Evolutionary conservation across 2,113 vertebrate species (phyloP).

Genomic region (Periophthalmus modestus): DNA sequence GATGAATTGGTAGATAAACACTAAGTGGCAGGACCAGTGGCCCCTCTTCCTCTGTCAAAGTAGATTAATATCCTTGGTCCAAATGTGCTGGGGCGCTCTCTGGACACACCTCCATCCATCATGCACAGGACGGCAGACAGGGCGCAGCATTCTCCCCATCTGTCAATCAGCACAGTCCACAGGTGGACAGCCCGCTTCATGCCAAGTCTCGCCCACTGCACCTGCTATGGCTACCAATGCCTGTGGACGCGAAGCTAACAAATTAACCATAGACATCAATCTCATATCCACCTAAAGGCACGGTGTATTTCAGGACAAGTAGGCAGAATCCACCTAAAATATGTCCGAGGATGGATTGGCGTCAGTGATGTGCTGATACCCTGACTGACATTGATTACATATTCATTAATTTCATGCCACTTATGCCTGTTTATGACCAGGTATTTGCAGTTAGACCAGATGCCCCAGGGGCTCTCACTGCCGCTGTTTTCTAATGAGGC

Average conservation of each 20-base stretch:
- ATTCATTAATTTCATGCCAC: background rate
- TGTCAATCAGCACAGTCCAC: slow-evolving; percentile 59
- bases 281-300: background rate
- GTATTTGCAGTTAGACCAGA: background rate
- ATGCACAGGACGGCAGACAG: slow-evolving; percentile 46
- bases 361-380: background rate
- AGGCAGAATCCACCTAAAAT: background rate
- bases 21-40: slow-evolving; percentile 8
- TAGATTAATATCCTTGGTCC: slow-evolving; percentile 47
- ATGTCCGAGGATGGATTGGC: background rate
- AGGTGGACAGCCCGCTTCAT: slow-evolving; percentile 28
- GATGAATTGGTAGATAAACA: slow-evolving; percentile 7
- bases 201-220: slow-evolving; percentile 47
- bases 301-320: background rate
- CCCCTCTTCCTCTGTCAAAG: slow-evolving; percentile 30
- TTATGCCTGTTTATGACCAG: background rate
- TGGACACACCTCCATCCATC: slow-evolving; percentile 61
- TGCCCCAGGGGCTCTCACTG: background rate
- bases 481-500: background rate
- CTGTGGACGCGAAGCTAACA: slow-evolving; percentile 13
- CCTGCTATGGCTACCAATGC: slow-evolving; percentile 40
- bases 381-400: background rate
- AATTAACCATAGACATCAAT: background rate
- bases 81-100: slow-evolving; percentile 42
- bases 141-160: slow-evolving; percentile 45